phyloP scores from a whole-genome alignment of 2,113 vertebrate genomes.

The Micronycteris hirsuta region DNA sequence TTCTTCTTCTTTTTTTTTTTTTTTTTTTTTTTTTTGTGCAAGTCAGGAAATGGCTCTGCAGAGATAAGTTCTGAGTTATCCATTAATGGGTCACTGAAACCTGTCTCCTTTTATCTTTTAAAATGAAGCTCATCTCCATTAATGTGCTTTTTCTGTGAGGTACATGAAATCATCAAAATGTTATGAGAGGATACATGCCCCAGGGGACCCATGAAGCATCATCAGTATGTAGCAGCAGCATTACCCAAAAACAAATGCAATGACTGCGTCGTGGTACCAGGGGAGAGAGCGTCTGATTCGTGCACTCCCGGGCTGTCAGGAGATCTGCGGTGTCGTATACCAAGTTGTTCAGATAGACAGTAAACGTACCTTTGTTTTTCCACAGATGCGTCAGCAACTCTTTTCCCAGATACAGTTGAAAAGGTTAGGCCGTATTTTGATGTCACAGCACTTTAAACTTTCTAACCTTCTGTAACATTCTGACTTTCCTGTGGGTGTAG shows the following conservation, averaged over 20 bases:
- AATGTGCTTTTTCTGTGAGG: slow-evolving; percentile 36
- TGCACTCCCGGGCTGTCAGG: neutral
- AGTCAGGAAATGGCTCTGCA: slow-evolving; percentile 23
- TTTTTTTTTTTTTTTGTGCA: slow-evolving; percentile 8
- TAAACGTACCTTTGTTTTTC: neutral
- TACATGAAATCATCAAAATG: slow-evolving; percentile 53
- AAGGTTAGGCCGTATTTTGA: slow-evolving; percentile 26
- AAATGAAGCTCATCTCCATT: slow-evolving; percentile 11
- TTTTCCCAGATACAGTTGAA: neutral
- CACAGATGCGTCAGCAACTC: neutral
- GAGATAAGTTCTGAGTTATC: slow-evolving; percentile 46
- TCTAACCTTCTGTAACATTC: neutral
- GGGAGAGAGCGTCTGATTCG: neutral
- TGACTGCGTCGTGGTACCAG: neutral
- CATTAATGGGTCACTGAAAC: slow-evolving; percentile 27
- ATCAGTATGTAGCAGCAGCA: neutral
- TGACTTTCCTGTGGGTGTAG: neutral
- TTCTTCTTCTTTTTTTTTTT: neutral
- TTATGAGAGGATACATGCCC: slow-evolving; percentile 16
- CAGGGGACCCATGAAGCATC: slow-evolving; percentile 17
- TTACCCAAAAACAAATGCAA: neutral
- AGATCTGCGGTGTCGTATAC: slow-evolving; percentile 29
- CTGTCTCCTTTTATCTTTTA: slow-evolving; percentile 47
- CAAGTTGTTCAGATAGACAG: slow-evolving; percentile 25
- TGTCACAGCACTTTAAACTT: neutral